These are phyloP conservation scores for Anas capensis DNA, from an alignment of 2,797 vertebrate species.

Conservation along the genomic window DNA sequence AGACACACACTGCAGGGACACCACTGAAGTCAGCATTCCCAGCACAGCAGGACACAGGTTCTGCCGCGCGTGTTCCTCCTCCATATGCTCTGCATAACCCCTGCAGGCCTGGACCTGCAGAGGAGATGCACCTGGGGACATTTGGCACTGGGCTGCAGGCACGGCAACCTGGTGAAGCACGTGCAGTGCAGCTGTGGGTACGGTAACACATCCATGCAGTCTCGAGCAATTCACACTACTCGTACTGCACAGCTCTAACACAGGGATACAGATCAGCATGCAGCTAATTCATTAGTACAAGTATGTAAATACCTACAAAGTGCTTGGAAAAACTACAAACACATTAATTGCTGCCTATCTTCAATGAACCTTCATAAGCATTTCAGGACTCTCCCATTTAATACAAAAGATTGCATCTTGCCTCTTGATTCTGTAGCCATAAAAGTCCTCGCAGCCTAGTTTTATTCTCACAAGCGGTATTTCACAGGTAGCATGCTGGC, in stretches of 20 bases:
- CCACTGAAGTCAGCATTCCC: neutral
- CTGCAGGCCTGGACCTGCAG: neutral
- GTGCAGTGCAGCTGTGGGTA: neutral
- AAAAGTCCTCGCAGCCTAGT: neutral
- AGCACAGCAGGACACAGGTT: neutral
- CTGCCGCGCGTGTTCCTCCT: rapidly evolving
- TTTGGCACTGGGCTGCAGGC: neutral
- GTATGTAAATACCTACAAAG: neutral
- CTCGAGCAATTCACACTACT: neutral
- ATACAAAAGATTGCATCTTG: neutral
- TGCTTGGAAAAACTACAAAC: neutral
- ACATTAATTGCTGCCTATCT: neutral
- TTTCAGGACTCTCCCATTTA: neutral
- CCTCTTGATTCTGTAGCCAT: neutral
- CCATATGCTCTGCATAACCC: neutral
- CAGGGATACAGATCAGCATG: rapidly evolving
- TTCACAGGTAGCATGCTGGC: neutral
- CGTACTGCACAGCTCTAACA: neutral
- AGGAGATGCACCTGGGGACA: neutral
- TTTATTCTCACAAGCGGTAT: neutral
- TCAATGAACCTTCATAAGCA: neutral
- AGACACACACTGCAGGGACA: neutral
- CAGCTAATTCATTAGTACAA: neutral
- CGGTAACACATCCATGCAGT: neutral
- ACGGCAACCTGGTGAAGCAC: neutral